A percentile compares a stretch with the other conserved stretches of the same genome.
These are phyloP conservation scores for Steinernema carpocapsae DNA, from an alignment of 2,888 invertebrate species.

Conservation along the genomic window DNA sequence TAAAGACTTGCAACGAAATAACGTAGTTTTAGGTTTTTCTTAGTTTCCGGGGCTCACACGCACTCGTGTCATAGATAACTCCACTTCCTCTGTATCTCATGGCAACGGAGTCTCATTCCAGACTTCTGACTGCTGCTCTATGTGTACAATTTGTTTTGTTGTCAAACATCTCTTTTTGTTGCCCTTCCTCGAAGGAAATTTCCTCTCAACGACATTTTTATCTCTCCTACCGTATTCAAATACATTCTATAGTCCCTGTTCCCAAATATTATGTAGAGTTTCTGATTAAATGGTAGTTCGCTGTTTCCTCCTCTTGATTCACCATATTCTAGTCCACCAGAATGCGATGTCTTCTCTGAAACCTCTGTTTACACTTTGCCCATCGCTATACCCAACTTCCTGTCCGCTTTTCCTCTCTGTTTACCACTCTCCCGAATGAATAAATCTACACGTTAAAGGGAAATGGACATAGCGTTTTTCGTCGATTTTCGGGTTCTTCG, in stretches of 20 bases:
- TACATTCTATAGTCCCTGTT: background rate
- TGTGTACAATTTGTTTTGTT: constrained; percentile 31
- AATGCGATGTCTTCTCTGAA: constrained; percentile 30
- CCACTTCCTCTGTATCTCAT: constrained; percentile 19
- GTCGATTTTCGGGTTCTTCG: no score
- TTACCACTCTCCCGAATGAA: background rate
- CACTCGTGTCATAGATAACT: background rate
- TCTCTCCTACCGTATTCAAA: background rate
- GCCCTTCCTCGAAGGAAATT: constrained; percentile 14
- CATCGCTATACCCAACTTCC: background rate
- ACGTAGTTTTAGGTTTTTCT: no score
- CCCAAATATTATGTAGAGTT: constrained; percentile 14
- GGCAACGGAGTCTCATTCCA: background rate
- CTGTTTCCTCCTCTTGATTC: background rate
- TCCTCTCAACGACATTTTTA: background rate
- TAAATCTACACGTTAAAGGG: background rate
- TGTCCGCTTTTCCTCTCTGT: background rate
- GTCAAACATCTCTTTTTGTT: constrained; percentile 4
- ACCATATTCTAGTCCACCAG: constrained; percentile 2
- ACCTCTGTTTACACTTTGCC: background rate
- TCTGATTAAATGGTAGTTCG: background rate
- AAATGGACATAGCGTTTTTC: no score
- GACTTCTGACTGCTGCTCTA: background rate
- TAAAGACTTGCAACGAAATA: no score
- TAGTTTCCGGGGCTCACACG: no score